These are phyloP conservation scores for Drosophila jambulina DNA, from an alignment of 1,140 invertebrate species.

Conservation along the genomic window DNA sequence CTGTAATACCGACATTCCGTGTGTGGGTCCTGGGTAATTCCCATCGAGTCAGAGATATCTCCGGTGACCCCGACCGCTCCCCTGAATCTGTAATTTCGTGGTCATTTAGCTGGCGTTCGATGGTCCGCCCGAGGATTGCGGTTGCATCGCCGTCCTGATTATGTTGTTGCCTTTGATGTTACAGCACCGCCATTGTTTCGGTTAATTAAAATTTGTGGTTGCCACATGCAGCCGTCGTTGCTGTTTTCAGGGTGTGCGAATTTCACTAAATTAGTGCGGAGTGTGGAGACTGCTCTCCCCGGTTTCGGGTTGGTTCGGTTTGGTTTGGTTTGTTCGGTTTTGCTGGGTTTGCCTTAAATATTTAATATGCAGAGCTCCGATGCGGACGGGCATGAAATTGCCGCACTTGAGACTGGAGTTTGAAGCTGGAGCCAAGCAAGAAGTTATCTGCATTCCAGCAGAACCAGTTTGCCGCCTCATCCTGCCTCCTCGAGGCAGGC, in stretches of 20 bases:
- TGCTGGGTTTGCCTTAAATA: conserved; percentile 63
- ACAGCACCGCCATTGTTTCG: conserved; percentile 75
- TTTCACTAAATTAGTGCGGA: conserved; percentile 71
- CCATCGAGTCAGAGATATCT: conserved; percentile 17
- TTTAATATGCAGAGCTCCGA: conserved; percentile 73
- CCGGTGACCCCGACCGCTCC: conserved; percentile 5
- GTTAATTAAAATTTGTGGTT: conserved; percentile 84
- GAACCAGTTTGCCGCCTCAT: conserved; percentile 51
- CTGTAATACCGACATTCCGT: neutral
- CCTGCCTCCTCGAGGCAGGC: conserved; percentile 9
- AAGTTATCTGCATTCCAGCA: conserved; percentile 73
- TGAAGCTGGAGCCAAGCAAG: conserved; percentile 39
- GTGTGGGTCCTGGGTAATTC: conserved; percentile 1
- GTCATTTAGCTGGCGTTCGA: conserved; percentile 58
- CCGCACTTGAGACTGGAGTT: conserved; percentile 53
- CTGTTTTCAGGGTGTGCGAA: conserved; percentile 27
- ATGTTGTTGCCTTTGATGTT: conserved; percentile 70
- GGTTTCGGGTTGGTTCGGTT: conserved; percentile 11
- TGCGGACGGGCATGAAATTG: conserved; percentile 62
- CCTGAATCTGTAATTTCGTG: conserved; percentile 59
- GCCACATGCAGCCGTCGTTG: conserved; percentile 30
- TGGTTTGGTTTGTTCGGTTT: conserved; percentile 21
- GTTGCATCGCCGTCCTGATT: conserved; percentile 56
- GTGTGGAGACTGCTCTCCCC: conserved; percentile 5
- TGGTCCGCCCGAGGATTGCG: conserved; percentile 50